phyloP scores from a whole-genome alignment of 2,888 invertebrate genomes.

The Agrotis ipsilon region DNA sequence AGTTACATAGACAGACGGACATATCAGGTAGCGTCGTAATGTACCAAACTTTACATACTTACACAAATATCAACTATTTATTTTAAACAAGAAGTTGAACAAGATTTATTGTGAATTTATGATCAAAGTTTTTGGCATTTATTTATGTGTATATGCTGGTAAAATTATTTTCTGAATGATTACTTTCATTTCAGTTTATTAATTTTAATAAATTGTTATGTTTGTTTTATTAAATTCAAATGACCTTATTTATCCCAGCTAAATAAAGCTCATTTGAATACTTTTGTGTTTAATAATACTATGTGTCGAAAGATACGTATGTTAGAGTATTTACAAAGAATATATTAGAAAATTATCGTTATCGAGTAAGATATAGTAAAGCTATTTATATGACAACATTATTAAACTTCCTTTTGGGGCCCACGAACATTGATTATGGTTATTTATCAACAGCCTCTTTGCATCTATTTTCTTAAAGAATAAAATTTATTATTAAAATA shows the following conservation, averaged over 20 bases:
- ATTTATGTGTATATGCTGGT: slow-evolving; percentile 33
- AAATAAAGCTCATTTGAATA: slow-evolving; percentile 83
- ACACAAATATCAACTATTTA: slow-evolving; percentile 66
- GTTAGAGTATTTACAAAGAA: slow-evolving; percentile 76
- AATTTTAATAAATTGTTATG: slow-evolving; percentile 13
- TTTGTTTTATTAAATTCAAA: slow-evolving; percentile 73
- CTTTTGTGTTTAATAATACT: slow-evolving; percentile 61
- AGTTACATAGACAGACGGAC: slow-evolving; percentile 67
- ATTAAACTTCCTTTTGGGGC: slow-evolving; percentile 80
- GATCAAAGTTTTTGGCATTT: slow-evolving; percentile 31
- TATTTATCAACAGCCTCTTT: slow-evolving; percentile 73
- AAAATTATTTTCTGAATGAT: slow-evolving; percentile 17
- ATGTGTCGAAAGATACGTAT: slow-evolving; percentile 68
- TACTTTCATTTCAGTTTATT: slow-evolving; percentile 21
- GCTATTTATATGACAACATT: slow-evolving; percentile 73
- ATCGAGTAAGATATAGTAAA: slow-evolving; percentile 76
- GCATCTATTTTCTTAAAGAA: slow-evolving; percentile 84
- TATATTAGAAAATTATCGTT: slow-evolving; percentile 81
- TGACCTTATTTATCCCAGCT: slow-evolving; percentile 88
- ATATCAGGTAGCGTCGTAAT: slow-evolving; percentile 77
- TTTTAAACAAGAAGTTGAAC: slow-evolving; percentile 72
- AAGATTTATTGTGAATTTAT: slow-evolving; percentile 67
- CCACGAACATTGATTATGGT: slow-evolving; percentile 74
- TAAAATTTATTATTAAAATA: slow-evolving; percentile 78
- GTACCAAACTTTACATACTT: slow-evolving; percentile 62